These are phyloP conservation scores for Morone saxatilis DNA, from an alignment of 2,113 vertebrate species.

Conservation along the genomic window DNA sequence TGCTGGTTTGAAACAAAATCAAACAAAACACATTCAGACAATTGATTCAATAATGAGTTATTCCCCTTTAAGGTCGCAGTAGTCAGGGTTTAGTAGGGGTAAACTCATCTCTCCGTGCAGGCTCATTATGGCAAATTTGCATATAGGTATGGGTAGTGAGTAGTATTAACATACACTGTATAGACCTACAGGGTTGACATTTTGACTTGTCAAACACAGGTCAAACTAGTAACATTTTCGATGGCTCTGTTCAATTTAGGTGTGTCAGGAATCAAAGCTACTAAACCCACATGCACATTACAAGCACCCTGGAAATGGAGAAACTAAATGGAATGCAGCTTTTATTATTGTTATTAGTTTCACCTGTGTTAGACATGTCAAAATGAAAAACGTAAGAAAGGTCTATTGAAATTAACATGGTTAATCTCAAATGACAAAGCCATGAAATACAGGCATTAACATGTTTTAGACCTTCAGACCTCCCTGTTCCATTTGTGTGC, in stretches of 20 bases:
- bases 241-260: background rate
- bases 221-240: conserved; percentile 8
- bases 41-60: conserved; percentile 56
- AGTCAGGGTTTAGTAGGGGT: conserved; percentile 55
- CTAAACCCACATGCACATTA: background rate
- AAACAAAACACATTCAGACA: conserved; percentile 72
- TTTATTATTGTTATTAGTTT: background rate
- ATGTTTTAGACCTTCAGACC: background rate
- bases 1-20: conserved; percentile 81
- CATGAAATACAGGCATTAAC: background rate
- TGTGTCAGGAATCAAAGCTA: background rate
- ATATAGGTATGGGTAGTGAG: too few species aligned
- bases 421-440: conserved; percentile 4
- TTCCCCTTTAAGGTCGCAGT: conserved; percentile 53
- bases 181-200: background rate
- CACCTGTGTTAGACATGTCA: background rate
- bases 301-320: background rate
- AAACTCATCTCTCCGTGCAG: conserved; percentile 60
- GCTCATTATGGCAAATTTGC: conserved; percentile 71
- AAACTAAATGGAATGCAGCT: background rate
- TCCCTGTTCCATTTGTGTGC: background rate
- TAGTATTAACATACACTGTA: background rate
- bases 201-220: background rate
- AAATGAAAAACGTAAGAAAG: background rate
- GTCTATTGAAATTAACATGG: background rate